Evolutionary conservation across 2,888 invertebrate species (phyloP), one percentile per base, ranked within the genome.

Genomic region (Hydroisotoma schaefferi): DNA sequence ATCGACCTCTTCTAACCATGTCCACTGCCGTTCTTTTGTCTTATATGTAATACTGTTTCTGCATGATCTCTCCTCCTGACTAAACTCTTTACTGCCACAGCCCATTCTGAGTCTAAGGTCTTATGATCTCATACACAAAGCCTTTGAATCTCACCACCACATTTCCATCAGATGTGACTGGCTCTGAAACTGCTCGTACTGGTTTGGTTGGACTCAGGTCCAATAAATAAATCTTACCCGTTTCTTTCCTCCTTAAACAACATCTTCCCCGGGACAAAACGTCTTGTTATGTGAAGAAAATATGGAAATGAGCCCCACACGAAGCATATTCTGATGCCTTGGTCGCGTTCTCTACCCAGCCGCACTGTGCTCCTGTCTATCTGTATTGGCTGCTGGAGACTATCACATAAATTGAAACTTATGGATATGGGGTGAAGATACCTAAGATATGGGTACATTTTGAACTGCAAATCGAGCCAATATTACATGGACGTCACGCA

Each of bases 401-500:
- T 48, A 64, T 68, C 63, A 46, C 66, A 69, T 69, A 69, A 69
- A 69, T 69, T 66, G 54, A 51, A 69, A 38, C 60, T 63, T 60
- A 61, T 66, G 64, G 68, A 66, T 64, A 68, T 66, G 65, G 68
- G 68, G 68, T 68, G 68, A 66, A 66, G 65, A 68, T 66, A 61
- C 55, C 52, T 52, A 55, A 51, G 57, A 33, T 53, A 59, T 65
- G 57, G 59, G 53, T 63, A 63, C 61, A n/a, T 15, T 33, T 33
- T 33, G 33, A 33, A 33, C 33, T 33, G 33, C 58, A 52, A 61
- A 64, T 62, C 65, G 65, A 61, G 57, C 48, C 61, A 59, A 61
- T 63, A 65, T 33, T 33, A 33, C 15, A 40, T 40, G 40, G 40
- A 40, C 40, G n/a, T 40, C 40, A 40, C 40, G 40, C 8, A 40